Evolutionary conservation across 2,797 vertebrate genomes (phyloP), one percentile per base, ranked within the genome.

Genomic region (Phalanger gymnotis): DNA sequence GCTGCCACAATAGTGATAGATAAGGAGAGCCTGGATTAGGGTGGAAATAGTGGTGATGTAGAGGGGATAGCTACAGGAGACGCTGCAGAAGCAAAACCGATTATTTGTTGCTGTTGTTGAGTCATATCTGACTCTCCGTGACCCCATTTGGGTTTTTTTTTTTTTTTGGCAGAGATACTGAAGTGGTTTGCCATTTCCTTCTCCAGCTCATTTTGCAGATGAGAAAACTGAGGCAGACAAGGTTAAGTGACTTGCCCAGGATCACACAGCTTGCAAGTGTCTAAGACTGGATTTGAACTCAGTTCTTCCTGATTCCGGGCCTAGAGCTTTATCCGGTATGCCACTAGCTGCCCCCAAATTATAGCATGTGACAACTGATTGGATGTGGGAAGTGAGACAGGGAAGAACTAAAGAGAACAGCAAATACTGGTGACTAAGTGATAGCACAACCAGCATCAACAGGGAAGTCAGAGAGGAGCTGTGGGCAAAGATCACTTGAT

Each of bases 1-100:
- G 9, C 28, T 22, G 27, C 87, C 57, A 34, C 19, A 89, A 81
- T 90, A 30, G 47, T 58, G 51, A 53, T 90, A 87, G 27, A 40
- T 28, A 9, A 34, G 13, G 53, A 34, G 27, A 91, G 30, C 11
- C 93, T 58, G 89, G 19, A 61, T 14, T 73, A 93, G 6, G 31
- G 40, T 31, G 10, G 22, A 7, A 12, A 19, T 6, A 13, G 14
- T 7, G 53, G 5, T 87, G 40, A 81, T 0, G 47, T 4, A 81
- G 22, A 47, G 0, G 66, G 0, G 0, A 40, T 3, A 11, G 9
- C 0, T 47, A 7, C 40, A 81, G 27, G 40, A 81, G 1, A 27
- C 47, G 7, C 73, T 27, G 7, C 19, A 47, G 40, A 81, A 22
- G n/a, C 19, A 47, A 47, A 47, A 25, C 4, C 19, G 34, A 66